Base-by-base conservation (phyloP, 1,140 invertebrate genomes). In the Drosophila mojavensis region DNA sequence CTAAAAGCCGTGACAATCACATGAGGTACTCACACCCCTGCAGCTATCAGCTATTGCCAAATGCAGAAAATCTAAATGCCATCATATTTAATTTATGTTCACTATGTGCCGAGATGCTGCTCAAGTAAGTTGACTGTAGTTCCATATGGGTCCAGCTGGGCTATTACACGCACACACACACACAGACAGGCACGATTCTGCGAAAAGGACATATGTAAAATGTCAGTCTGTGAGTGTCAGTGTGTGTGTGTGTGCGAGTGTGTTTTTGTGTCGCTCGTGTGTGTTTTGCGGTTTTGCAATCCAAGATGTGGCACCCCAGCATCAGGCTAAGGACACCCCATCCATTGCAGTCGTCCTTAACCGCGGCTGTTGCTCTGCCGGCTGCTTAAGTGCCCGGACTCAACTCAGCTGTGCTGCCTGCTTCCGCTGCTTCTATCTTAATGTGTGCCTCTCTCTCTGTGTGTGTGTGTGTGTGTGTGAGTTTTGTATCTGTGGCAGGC, bases 191-290 rank as follows among this genome's bases (percentile, higher is more conserved):
- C 17, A 78, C 43, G 78, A 89, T 76, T 67, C 58, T 71, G 75
- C 75, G 36, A 79, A 77, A 77, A 79, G 72, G 76, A 88, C 79
- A 82, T 83, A 80, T 86, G 82, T 86, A 75, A 84, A 80, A 81
- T 78, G 78, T 86, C 77, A 33, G 54, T 20, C 75, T 60, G 50
- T 74, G 24, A 68, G 68, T 73, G 47, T 55, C 11, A 55, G 47
- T 54, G 20, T 3, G 20, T 24, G 20, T 24, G 20, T 24, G 20
- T 24, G 2, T 2, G 20, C 3, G 20, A 2, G 33, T 68, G 36
- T 68, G 41, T 30, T 24, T 68, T 28, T 68, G 41, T 75, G 47
- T 56, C n/a, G 41, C 54, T 61, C 54, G 56, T 70, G 73, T 75
- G 56, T 78, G 50, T 66, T 75, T 75, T 82, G 82, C 65, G 82